phyloP scores from a whole-genome alignment of 2,797 vertebrate species.

The Channallabes apus region DNA sequence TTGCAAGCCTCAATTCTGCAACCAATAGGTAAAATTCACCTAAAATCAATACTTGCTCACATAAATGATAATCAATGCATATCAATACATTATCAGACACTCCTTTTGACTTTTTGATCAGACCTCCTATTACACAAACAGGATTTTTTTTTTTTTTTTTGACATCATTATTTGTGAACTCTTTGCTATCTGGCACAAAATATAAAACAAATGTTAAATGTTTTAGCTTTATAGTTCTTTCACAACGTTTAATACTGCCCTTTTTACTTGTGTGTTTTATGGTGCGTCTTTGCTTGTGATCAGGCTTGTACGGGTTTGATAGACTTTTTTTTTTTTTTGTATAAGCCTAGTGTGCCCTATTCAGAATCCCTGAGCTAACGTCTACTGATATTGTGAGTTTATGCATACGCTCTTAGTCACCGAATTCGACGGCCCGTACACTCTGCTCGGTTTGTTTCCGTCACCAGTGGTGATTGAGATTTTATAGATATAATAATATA shows the following conservation, averaged over 20 bases:
- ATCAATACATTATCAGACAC: too few species aligned
- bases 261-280: constrained; percentile 31
- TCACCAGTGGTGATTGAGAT: constrained; percentile 67
- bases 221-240: background rate
- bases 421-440: constrained; percentile 24
- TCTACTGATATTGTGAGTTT: constrained; percentile 38
- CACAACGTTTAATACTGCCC: constrained; percentile 30
- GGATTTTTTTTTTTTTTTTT: background rate
- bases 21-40: too few species aligned
- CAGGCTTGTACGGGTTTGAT: constrained; percentile 7
- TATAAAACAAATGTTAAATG: background rate
- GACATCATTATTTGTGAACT: background rate
- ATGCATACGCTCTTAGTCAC: background rate
- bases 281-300: constrained; percentile 22
- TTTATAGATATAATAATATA: constrained; percentile 68
- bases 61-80: background rate
- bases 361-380: constrained; percentile 8
- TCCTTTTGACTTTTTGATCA: constrained; percentile 6
- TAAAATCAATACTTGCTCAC: background rate
- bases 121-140: background rate
- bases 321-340: background rate
- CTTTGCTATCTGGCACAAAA: background rate
- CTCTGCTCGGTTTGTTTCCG: constrained; percentile 19
- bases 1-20: background rate
- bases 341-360: constrained; percentile 19